These are phyloP conservation scores for Tridacna gigas DNA, from an alignment of 2,888 invertebrate species.

Conservation along the genomic window DNA sequence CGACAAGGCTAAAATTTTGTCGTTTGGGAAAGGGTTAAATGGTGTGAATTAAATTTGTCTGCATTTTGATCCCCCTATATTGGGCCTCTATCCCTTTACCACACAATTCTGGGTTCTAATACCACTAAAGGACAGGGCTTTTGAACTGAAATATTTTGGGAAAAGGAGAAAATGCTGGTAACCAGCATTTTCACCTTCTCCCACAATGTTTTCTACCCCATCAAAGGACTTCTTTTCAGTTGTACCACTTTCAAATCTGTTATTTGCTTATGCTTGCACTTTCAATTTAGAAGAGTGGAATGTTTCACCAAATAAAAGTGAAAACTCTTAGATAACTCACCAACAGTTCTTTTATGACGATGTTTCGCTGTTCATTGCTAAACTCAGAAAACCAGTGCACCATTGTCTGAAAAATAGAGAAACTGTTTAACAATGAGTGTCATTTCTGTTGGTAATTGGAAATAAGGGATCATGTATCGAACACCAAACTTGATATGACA, in stretches of 20 bases:
- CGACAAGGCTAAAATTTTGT: no score
- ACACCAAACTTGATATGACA: no score
- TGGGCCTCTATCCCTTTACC: background rate
- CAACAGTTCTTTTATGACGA: slow-evolving; percentile 82
- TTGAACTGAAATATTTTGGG: background rate
- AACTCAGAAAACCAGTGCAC: slow-evolving; percentile 83
- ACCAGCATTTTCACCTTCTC: background rate
- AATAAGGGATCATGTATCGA: no score
- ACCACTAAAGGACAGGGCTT: background rate
- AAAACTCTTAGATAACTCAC: slow-evolving; percentile 68
- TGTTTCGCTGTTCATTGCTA: slow-evolving; percentile 83
- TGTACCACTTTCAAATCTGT: background rate
- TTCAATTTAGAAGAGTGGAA: no score
- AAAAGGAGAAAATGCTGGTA: slow-evolving; percentile 3
- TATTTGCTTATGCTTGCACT: no score
- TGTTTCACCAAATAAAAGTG: no score
- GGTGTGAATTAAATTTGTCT: no score
- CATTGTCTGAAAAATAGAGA: slow-evolving; percentile 77
- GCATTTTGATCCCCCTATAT: no score
- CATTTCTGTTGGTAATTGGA: no score
- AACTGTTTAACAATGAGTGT: no score
- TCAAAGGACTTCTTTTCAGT: background rate
- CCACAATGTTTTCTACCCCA: background rate
- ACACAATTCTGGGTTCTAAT: background rate
- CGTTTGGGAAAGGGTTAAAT: no score